Base-by-base conservation (phyloP, 2,888 invertebrate genomes). In the Euproctis similis region DNA sequence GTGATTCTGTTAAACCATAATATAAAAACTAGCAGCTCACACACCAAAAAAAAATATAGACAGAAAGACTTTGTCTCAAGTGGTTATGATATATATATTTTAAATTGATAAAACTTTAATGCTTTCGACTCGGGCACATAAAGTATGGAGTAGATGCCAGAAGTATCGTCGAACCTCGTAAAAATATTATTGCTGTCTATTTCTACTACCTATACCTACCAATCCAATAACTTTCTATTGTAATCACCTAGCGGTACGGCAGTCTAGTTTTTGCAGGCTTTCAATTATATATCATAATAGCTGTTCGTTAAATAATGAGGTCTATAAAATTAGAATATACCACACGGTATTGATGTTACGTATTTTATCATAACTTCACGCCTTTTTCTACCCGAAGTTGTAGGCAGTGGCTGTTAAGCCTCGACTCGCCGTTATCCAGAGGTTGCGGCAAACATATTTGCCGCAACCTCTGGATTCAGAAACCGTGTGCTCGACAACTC, bases 21-120 rank as follows among this genome's bases (percentile, higher is more conserved):
- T n/a, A n/a, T n/a, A n/a, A n/a, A n/a, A n/a, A n/a, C n/a, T n/a
- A n/a, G n/a, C n/a, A n/a, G n/a, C n/a, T n/a, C n/a, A n/a, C n/a
- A n/a, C n/a, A n/a, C n/a, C n/a, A 25, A 31, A 50, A 46, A 56
- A 58, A 55, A 50, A 47, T 53, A 51, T 52, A 40, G 43, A 53
- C 55, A 52, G 55, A 53, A 61, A 49, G 46, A 47, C 46, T 43
- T 41, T 46, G 43, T 50, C 58, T 71, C 70, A 56, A 74, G 70
- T 60, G 69, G 56, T 65, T 59, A 67, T 67, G 68, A 67, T 72
- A 74, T 75, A 78, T 76, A 77, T 70, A 70, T 68, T 69, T 62
- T 66, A 56, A 55, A 67, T 54, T 55, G 76, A 81, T 77, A 78
- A n/a, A 73, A 60, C 61, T 65, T 80, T 77, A 77, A 81, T 78